These are phyloP conservation scores for Dryas iulia DNA, from an alignment of 1,140 invertebrate genomes.

Conservation along the genomic window DNA sequence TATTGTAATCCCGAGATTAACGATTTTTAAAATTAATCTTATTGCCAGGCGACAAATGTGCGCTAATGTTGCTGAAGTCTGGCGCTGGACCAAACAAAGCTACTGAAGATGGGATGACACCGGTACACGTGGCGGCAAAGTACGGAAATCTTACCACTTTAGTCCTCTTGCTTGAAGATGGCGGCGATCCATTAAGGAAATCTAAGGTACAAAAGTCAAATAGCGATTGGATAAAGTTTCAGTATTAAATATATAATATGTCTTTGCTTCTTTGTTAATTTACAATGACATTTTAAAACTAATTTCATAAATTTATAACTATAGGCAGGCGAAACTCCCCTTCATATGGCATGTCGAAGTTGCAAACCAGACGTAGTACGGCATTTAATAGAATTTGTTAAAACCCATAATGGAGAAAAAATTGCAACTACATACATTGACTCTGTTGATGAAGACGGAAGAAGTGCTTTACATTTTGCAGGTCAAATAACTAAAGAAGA, in stretches of 20 bases:
- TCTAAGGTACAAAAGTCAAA: slow-evolving; percentile 86
- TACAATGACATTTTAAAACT: neutral
- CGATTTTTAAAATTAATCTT: too few species aligned
- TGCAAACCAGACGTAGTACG: slow-evolving; percentile 93
- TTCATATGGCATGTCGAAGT: slow-evolving; percentile 93
- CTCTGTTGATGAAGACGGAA: slow-evolving; percentile 92
- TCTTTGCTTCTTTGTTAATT: too few species aligned
- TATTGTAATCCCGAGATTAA: too few species aligned
- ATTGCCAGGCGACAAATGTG: slow-evolving; percentile 90
- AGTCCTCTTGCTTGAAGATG: slow-evolving; percentile 92
- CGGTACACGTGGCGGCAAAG: slow-evolving; percentile 94
- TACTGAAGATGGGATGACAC: slow-evolving; percentile 96
- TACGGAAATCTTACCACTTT: slow-evolving; percentile 93
- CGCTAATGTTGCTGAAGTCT: slow-evolving; percentile 97
- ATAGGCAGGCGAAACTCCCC: slow-evolving; percentile 96
- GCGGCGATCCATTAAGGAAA: slow-evolving; percentile 93
- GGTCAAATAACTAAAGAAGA: slow-evolving; percentile 90
- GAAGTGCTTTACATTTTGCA: slow-evolving; percentile 95
- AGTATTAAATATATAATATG: neutral
- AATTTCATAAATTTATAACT: slow-evolving; percentile 3
- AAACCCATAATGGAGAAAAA: slow-evolving; percentile 85
- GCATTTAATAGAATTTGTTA: slow-evolving; percentile 92
- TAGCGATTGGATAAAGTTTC: neutral
- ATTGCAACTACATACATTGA: slow-evolving; percentile 89
- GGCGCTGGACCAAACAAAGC: slow-evolving; percentile 96